Evolutionary conservation across 2,797 vertebrate species (phyloP), one percentile per base, ranked within the genome.

Genomic region (Anolis apletophallus): DNA sequence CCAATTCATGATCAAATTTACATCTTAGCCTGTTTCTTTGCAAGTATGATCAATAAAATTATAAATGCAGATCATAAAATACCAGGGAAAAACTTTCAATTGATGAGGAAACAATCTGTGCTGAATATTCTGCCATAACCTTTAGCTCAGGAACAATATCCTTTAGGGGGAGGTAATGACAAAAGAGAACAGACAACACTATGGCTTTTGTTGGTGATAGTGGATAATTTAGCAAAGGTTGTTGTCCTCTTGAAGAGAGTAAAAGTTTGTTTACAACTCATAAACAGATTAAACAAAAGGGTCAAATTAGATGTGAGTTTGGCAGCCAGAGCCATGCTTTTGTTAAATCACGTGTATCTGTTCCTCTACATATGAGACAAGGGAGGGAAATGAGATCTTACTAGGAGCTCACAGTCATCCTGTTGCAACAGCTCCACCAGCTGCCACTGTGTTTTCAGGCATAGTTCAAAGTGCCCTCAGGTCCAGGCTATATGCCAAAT

Each of bases 41-140:
- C 64, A 71, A 71, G 82, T 46, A 82, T 57, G 80, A 82, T 82
- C 73, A 81, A 76, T 86, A 81, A 67, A 67, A 74, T n/a, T 57
- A 68, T 34, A 83, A 78, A 87, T 71, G 54, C 14, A 52, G 57
- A 64, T n/a, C 46, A 81, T 34, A 73, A 21, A 64, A 74, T 13
- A 73, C 23, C 40, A 80, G 40, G n/a, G 26, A 73, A 77, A 29
- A 50, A 50, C 3, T 12, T 14, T 57, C 16, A 3, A 8, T 26
- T 23, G 61, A 26, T 52, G 50, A 87, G 64, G 64, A 87, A 87
- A 87, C 52, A 83, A 59, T 61, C 14, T 9, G 10, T 67, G 14
- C 52, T 21, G 12, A 77, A 77, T 82, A 81, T 77, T 50, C 68
- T 46, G 16, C 59, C 19, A n/a, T 87, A 77, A 87, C 74, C 74